Base-by-base conservation (phyloP, 2,888 invertebrate genomes). In the Gibbula magus region DNA sequence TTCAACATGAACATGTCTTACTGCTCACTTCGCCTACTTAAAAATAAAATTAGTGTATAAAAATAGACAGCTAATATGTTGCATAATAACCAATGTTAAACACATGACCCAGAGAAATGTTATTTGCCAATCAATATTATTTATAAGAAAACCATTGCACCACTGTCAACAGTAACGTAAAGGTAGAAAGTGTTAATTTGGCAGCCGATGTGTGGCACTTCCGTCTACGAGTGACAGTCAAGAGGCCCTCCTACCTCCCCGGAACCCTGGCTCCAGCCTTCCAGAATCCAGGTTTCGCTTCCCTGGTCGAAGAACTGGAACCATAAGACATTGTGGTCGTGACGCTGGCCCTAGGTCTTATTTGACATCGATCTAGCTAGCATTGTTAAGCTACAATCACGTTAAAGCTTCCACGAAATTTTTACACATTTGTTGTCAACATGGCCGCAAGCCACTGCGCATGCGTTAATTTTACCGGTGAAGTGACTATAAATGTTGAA, bases 261-360 rank as follows among this genome's bases (percentile, higher is more conserved):
- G 90, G 89, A 74, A 88, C 88, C 82, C 81, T 87, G 39, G 83
- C 82, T 53, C 86, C 87, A 54, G 88, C 87, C 82, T 90, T 90
- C 89, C 89, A 90, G 79, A 89, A 90, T 25, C 87, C 87, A 54
- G 87, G 54, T 82, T 86, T 87, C 66, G 77, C 85, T 32, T 85
- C 83, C 75, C 85, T 83, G 45, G 88, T 84, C 70, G 86, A 84
- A 20, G 84, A 79, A 53, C 85, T 81, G 79, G 82, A 86, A 67
- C 86, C 86, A 75, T 84, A 76, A 25, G 85, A 61, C 61, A 61
- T 61, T 61, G 61, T 61, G 61, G 61, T 61, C 29, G 25, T 25
- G 25, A 25, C 29, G 61, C 61, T 29, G 29, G 29, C 29, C 16
- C 61, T 61, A 61, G 61, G 29, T 29, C 61, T 61, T 2, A 16